phyloP scores from a whole-genome alignment of 2,888 invertebrate genomes.

The Linyphia triangularis region DNA sequence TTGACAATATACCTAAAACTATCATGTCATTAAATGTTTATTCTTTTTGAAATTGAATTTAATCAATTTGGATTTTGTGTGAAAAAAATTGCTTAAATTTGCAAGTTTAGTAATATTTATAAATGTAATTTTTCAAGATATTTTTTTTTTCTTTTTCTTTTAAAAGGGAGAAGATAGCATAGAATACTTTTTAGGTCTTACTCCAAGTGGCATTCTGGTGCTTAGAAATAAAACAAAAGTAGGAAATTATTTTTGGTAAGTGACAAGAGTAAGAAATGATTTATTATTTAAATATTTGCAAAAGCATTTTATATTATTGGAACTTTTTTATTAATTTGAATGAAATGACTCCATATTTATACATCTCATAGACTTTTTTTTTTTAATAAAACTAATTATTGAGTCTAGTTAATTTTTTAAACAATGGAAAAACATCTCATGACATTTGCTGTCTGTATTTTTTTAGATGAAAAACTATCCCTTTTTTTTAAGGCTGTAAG shows the following conservation, averaged over 20 bases:
- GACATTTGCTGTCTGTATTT: too few relatives aligned
- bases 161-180: slow-evolving; percentile 95
- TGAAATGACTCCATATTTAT: too few relatives aligned
- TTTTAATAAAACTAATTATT: background rate
- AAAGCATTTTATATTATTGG: too few relatives aligned
- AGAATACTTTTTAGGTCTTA: slow-evolving; percentile 96
- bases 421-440: too few relatives aligned
- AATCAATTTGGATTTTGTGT: background rate
- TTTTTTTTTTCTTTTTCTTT: slow-evolving; percentile 37
- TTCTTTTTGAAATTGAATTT: background rate
- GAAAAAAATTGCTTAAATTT: too few relatives aligned
- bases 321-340: too few relatives aligned
- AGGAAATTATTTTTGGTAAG: slow-evolving; percentile 96
- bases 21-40: background rate
- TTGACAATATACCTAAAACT: too few relatives aligned
- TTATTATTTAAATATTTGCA: too few relatives aligned
- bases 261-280: too few relatives aligned
- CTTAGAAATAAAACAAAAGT: slow-evolving; percentile 96
- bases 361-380: too few relatives aligned
- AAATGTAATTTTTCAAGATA: background rate
- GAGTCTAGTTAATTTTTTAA: background rate
- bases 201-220: slow-evolving; percentile 96
- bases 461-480: too few relatives aligned
- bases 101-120: background rate
- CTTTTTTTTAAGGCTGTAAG: too few relatives aligned